Evolutionary conservation across 2,113 vertebrate species (phyloP).

Genomic region (Scalopus aquaticus): DNA sequence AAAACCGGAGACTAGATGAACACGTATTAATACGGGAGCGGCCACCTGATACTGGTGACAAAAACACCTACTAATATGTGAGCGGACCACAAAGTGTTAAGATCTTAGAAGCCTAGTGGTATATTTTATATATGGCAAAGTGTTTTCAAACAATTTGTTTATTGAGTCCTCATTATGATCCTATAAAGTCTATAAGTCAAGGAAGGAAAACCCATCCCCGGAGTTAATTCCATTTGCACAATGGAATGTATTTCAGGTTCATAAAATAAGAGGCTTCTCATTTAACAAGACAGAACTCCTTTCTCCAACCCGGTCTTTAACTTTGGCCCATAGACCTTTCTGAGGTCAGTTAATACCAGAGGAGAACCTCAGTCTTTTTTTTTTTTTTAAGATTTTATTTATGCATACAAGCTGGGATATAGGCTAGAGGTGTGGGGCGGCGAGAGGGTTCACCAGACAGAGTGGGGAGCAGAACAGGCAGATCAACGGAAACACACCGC

Average conservation of each 20-base stretch:
- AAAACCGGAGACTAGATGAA: too few relatives aligned
- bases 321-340: neutral
- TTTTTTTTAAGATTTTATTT: too few relatives aligned
- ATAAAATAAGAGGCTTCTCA: slow-evolving; percentile 27
- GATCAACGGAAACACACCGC: too few relatives aligned
- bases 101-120: neutral
- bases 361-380: neutral
- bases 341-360: neutral
- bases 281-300: neutral
- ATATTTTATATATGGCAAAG: neutral
- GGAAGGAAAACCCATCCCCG: neutral
- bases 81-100: too few relatives aligned
- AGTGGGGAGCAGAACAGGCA: too few relatives aligned
- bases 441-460: too few relatives aligned
- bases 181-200: neutral
- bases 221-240: slow-evolving; percentile 12
- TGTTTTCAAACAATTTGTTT: slow-evolving; percentile 19
- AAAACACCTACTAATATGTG: too few relatives aligned
- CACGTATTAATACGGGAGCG: too few relatives aligned
- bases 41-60: too few relatives aligned
- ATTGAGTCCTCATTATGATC: neutral
- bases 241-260: neutral
- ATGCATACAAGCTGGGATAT: too few relatives aligned
- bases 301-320: neutral
- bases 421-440: too few relatives aligned